Base-by-base conservation (phyloP, 37 sponge, comb jelly and placozoan genomes). In the Halichondria panicea region DNA sequence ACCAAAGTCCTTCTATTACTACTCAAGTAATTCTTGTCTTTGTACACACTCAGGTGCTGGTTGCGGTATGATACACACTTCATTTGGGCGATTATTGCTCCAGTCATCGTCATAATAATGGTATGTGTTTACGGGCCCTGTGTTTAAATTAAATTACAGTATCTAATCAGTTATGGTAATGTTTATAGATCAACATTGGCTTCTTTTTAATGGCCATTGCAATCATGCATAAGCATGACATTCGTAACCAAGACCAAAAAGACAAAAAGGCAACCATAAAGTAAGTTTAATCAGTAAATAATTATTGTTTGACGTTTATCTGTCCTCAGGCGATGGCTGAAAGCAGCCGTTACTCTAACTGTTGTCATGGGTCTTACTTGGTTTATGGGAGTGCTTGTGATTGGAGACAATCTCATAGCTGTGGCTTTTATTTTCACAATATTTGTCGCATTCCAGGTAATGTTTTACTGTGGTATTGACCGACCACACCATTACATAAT, bases 81-180 rank as follows among this genome's bases (percentile, higher is more conserved):
- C 70, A 67, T 87, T 19, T 76, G 80, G 79, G 63, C 65, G 2
- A 81, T 87, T 66, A 75, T 76, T 52, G 67, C 68, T 61, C 88
- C 88, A 48, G 88, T 87, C 3, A 3, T 87, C 25, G 36, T 87
- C 50, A 80, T 87, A 19, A 74, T 87, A 34, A 21, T 75, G 63
- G 55, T 58, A 68, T 46, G 35, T 43, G 18, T 12, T 12, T 37
- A 57, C 4, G 9, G 4, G 32, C 35, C 24, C 13, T 46, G 48
- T 13, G 32, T 4, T 53, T n/a, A 22, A 11, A 35, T 24, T 13
- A 24, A 22, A 39, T n/a, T n/a, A n/a, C n/a, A n/a, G 57, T 56
- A 1, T 37, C 4, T 6, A 36, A 2, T 52, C 2, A 2, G 38
- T 35, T 22, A 58, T n/a, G 3, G 4, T 4, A 24, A 39, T 22